Percentiles rank a stretch among this genome's conserved stretches.
phyloP scores from a whole-genome alignment of 23 tunicate genomes.

The Aplidium turbinatum region DNA sequence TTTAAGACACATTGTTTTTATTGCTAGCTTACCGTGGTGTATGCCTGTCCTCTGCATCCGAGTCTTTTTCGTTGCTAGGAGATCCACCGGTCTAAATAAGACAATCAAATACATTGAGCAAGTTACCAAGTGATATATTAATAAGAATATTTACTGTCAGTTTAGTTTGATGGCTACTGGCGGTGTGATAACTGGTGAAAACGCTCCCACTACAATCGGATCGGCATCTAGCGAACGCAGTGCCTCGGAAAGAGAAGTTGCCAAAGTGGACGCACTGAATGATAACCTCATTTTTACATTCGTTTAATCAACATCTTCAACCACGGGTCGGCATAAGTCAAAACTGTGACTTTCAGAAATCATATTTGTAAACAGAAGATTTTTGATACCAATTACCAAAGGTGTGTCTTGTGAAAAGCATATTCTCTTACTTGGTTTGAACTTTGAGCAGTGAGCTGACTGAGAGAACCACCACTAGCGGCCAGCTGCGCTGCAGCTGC shows the following conservation, averaged over 20 bases:
- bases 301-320: too few relatives aligned
- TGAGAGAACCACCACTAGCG: conserved; percentile 57
- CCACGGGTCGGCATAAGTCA: too few relatives aligned
- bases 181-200: background rate
- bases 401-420: background rate
- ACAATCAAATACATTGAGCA: too few relatives aligned
- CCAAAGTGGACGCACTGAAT: too few relatives aligned
- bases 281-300: too few relatives aligned
- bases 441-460: conserved; percentile 29
- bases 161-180: too few relatives aligned
- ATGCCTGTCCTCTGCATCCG: conserved; percentile 45
- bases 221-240: background rate
- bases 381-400: background rate
- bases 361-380: background rate
- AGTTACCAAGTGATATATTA: too few relatives aligned
- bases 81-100: too few relatives aligned
- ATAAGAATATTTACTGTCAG: too few relatives aligned
- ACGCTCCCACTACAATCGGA: background rate
- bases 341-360: too few relatives aligned
- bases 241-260: too few relatives aligned
- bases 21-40: conserved; percentile 24
- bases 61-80: conserved; percentile 29
- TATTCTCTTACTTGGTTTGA: background rate
- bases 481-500: conserved; percentile 83
- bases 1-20: background rate